These are phyloP conservation scores for Chromis chromis DNA, from an alignment of 2,797 vertebrate species.

Conservation along the genomic window DNA sequence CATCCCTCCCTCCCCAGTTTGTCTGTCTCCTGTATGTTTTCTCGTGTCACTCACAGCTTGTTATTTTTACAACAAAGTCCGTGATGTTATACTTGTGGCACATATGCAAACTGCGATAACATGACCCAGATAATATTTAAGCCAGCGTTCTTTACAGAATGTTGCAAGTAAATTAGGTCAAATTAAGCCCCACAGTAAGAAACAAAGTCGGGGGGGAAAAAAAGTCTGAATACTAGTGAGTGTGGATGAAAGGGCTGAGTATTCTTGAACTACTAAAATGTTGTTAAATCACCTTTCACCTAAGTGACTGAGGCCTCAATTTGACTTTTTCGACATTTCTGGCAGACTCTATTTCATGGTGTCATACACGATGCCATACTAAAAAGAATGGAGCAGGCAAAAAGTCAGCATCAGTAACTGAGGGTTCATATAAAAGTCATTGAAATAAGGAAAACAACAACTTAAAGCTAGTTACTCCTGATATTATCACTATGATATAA, in stretches of 20 bases:
- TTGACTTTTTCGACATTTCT: neutral
- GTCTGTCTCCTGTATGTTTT: constrained; percentile 42
- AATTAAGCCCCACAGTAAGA: constrained; percentile 38
- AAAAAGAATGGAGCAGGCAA: no score
- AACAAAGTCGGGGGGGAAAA: neutral
- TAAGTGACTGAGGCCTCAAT: neutral
- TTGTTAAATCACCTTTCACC: neutral
- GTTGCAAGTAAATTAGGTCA: constrained; percentile 57
- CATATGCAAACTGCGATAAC: constrained; percentile 66
- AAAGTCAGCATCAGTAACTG: no score
- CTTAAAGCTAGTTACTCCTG: neutral
- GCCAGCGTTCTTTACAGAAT: constrained; percentile 41
- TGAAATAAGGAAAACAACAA: neutral
- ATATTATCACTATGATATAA: neutral
- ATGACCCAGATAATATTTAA: constrained; percentile 68
- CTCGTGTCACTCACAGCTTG: constrained; percentile 56
- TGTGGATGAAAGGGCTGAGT: constrained; percentile 16
- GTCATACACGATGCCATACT: no score
- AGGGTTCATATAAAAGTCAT: neutral
- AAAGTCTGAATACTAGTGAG: neutral
- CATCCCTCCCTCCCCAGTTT: constrained; percentile 23
- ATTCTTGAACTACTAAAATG: neutral
- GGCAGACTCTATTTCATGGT: neutral
- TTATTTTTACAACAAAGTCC: constrained; percentile 67
- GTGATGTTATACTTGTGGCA: constrained; percentile 47